Conservation (phyloP, 2,113 vertebrate genomes). For the Saccopteryx bilineata region DNA sequence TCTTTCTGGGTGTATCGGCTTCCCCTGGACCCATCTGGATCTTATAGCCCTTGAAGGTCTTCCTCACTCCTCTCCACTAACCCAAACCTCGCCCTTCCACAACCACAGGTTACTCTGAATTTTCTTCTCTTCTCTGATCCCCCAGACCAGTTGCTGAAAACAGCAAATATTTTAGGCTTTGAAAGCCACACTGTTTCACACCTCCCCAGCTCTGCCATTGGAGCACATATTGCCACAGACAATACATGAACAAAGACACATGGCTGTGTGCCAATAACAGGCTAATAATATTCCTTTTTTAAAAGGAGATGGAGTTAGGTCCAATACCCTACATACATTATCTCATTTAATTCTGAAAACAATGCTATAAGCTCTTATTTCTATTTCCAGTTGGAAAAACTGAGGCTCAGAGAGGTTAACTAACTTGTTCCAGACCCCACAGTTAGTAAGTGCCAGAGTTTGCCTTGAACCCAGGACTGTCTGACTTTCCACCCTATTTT, state of each 20-base stretch:
- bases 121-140: not conserved
- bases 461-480: not conserved
- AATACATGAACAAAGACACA: fast-evolving
- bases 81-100: not conserved
- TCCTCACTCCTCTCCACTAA: not conserved
- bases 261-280: not conserved
- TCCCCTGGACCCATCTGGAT: not conserved
- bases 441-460: not conserved
- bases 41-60: not conserved
- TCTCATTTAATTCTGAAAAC: not conserved
- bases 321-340: not conserved
- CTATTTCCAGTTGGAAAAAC: not conserved
- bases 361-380: not conserved
- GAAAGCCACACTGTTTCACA: not conserved
- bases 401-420: not conserved
- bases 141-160: not conserved
- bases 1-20: not conserved
- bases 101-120: not conserved
- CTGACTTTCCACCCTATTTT: not conserved
- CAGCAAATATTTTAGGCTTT: not conserved
- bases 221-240: not conserved
- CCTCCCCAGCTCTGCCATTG: not conserved
- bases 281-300: not conserved
- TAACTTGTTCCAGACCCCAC: not conserved
- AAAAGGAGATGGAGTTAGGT: not conserved